phyloP scores from a whole-genome alignment of 2,113 vertebrate genomes.

The Shinisaurus crocodilurus region DNA sequence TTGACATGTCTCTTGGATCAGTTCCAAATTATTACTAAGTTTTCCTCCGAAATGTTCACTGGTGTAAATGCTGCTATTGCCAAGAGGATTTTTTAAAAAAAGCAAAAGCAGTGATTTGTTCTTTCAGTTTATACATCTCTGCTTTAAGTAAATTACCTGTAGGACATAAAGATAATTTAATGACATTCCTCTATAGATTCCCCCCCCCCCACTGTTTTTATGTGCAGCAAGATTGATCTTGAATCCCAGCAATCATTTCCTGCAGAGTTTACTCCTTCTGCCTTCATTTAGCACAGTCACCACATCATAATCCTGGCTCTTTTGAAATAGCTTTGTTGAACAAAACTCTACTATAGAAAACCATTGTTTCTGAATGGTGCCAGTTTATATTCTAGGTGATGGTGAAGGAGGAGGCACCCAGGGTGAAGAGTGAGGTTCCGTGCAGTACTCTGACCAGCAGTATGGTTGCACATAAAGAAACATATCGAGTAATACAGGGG shows the following conservation, averaged over 20 bases:
- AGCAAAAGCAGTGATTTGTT: not conserved
- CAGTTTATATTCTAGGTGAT: not conserved
- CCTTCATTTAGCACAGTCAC: not conserved
- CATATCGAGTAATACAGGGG: not conserved
- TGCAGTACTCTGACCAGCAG: not conserved
- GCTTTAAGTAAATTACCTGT: slow-evolving; percentile 11
- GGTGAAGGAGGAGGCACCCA: not conserved
- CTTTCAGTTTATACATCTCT: slow-evolving; percentile 10
- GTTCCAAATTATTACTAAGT: not conserved
- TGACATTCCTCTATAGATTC: slow-evolving; percentile 54
- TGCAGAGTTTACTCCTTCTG: not conserved
- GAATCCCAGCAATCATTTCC: slow-evolving; percentile 47
- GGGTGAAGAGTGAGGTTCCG: not conserved
- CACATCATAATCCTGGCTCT: not conserved
- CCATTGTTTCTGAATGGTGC: not conserved
- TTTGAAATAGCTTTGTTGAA: not conserved
- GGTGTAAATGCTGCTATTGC: not conserved
- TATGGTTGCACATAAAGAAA: not conserved
- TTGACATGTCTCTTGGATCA: not conserved
- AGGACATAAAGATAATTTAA: slow-evolving; percentile 59
- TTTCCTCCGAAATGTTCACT: not conserved
- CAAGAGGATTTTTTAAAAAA: not conserved
- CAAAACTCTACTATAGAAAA: not conserved
- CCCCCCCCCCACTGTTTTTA: slow-evolving; percentile 45
- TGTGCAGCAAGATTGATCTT: slow-evolving; percentile 45